phyloP scores from a whole-genome alignment of 1,140 invertebrate genomes.

The Saccostrea cuccullata region DNA sequence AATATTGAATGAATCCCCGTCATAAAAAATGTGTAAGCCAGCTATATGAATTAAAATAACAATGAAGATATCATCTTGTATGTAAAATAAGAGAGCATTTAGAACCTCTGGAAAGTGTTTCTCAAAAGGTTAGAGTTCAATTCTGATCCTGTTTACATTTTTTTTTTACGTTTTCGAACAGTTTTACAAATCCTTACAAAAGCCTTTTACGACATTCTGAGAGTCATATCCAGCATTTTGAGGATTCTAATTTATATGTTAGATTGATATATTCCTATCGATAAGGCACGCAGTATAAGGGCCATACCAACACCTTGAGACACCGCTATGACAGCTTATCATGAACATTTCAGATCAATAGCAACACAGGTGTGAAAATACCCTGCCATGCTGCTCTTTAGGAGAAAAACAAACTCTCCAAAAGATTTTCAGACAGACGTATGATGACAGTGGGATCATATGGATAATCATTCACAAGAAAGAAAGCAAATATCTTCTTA shows the following conservation, averaged over 20 bases:
- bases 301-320: slow-evolving; percentile 1
- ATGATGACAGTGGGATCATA: neutral
- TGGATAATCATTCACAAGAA: neutral
- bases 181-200: neutral
- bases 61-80: slow-evolving; percentile 29
- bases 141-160: neutral
- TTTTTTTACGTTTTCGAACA: neutral
- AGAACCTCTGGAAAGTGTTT: neutral
- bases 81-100: slow-evolving; percentile 8
- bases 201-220: slow-evolving; percentile 10
- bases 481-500: slow-evolving; percentile 17
- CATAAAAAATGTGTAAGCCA: slow-evolving; percentile 25
- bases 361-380: slow-evolving; percentile 17
- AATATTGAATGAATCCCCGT: slow-evolving; percentile 29
- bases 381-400: slow-evolving; percentile 7
- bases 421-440: slow-evolving; percentile 2
- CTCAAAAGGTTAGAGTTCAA: neutral
- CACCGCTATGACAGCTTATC: slow-evolving; percentile 4
- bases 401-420: slow-evolving; percentile 1
- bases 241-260: slow-evolving; percentile 21
- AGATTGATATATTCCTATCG: slow-evolving; percentile 20
- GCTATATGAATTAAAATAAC: slow-evolving; percentile 12
- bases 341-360: slow-evolving; percentile 1
- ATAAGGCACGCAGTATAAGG: neutral
- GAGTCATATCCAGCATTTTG: neutral